Evolutionary conservation across 2,888 invertebrate species (phyloP).

Genomic region (Cerastis rubricosa): DNA sequence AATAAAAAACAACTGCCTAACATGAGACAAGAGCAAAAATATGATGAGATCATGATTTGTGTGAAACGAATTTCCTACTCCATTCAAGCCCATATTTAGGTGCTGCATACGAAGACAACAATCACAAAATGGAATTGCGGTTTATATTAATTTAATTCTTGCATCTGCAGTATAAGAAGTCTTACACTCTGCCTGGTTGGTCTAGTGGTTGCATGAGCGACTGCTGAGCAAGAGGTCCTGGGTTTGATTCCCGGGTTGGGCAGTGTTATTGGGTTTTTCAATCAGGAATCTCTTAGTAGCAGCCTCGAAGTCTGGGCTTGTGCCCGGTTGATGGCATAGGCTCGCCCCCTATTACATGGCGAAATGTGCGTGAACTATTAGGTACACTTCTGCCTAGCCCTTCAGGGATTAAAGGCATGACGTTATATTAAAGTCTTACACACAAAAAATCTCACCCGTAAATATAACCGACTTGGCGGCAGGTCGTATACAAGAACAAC

Average conservation of each 20-base stretch:
- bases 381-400: too few relatives aligned
- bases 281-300: too few relatives aligned
- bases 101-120: background rate
- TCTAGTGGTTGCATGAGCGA: too few relatives aligned
- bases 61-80: background rate
- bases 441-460: slow-evolving; percentile 12
- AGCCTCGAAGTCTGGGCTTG: too few relatives aligned
- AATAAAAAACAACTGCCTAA: background rate
- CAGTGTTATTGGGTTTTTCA: too few relatives aligned
- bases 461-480: background rate
- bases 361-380: too few relatives aligned
- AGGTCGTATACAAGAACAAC: slow-evolving; percentile 8
- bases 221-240: too few relatives aligned
- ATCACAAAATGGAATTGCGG: background rate
- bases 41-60: background rate
- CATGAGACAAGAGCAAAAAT: background rate
- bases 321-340: too few relatives aligned
- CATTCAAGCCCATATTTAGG: background rate
- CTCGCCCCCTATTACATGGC: too few relatives aligned
- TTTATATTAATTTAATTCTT: background rate
- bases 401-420: too few relatives aligned
- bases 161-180: background rate
- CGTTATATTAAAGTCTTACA: background rate
- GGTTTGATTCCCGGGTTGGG: too few relatives aligned
- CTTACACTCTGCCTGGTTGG: too few relatives aligned